phyloP scores from a whole-genome alignment of 1,140 invertebrate species.

The fruit fly (Drosophila melanogaster) region Release_6_plus_ISO1_MT NC_004354.4:21186501-21187000 shows the following conservation, averaged over 20 bases:
- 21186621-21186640: not conserved
- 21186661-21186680: too few relatives aligned
- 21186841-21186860: not conserved
- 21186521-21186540: slow-evolving; percentile 63
- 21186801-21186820: too few relatives aligned
- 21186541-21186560: slow-evolving; percentile 55
- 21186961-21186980: slow-evolving; percentile 10
- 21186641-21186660: not conserved
- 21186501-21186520: slow-evolving; percentile 63
- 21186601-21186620: not conserved
- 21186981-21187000: slow-evolving; percentile 15
- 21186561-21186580: slow-evolving; percentile 15
- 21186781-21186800: too few relatives aligned
- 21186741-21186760: too few relatives aligned
- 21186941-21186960: not conserved
- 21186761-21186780: too few relatives aligned
- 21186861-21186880: not conserved
- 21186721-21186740: too few relatives aligned
- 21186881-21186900: not conserved
- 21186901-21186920: not conserved
- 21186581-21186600: not conserved
- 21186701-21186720: too few relatives aligned
- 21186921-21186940: not conserved
- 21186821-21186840: too few relatives aligned
- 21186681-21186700: too few relatives aligned